Evolutionary conservation across 2,797 vertebrate species (phyloP), one percentile per base, ranked within the genome.

Genomic region (Malacoraja senta): DNA sequence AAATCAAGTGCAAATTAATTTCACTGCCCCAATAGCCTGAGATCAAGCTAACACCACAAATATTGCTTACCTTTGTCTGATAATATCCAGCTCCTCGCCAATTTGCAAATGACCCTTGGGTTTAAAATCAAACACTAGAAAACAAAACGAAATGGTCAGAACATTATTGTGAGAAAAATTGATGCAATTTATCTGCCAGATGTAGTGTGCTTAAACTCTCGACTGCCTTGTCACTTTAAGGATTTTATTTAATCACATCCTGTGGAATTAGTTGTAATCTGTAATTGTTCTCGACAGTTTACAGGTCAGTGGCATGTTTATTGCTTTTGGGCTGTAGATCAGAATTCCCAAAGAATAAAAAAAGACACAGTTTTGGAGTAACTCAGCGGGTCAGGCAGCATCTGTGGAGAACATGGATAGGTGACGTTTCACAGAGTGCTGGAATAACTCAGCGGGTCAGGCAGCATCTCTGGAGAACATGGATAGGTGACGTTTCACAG

Each of bases 91-190:
- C 15, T 95, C 83, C 94, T 99, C 98, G 0, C 98, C 98, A 9
- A 99, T 96, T 94, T 98, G 95, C 77, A 98, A 94, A 61, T 99
- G 98, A 58, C 97, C 97, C 94, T 95, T 97, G 93, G 97, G 96
- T 94, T 96, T 96, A 93, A 98, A 98, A 95, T 97, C 95, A 96
- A 98, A 98, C 93, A 95, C 98, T 98, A 93, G 58, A 94, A 58
- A 61, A 93, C 94, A 58, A 93, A 93, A 76, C 13, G 10, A 53
- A n/a, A 77, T 1, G 6, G 58, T 86, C 83, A 65, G 83, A 15
- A 86, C 7, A 8, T 53, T 61, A 61, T 32, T 8, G 29, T 10
- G 29, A 63, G 35, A 17, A 84, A 68, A 84, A 81, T 19, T 21
- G 17, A 81, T 9, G 53, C 3, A 12, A 15, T 61, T 84, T 63